phyloP scores from a whole-genome alignment of 1,140 invertebrate species.

The Ganaspis sp. region DNA sequence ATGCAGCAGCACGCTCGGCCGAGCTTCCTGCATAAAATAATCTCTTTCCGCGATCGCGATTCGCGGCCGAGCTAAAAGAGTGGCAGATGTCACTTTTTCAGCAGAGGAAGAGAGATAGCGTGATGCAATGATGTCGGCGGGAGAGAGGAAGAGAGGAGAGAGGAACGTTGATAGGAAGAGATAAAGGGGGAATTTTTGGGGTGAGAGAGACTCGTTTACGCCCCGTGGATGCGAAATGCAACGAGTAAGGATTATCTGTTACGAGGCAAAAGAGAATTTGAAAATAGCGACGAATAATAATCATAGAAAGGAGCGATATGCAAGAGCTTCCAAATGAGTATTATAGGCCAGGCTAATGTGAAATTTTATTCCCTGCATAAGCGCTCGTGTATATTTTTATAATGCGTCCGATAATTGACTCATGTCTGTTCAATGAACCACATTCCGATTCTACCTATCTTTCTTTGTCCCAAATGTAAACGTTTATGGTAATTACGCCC shows the following conservation, averaged over 20 bases:
- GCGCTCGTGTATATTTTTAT: constrained; percentile 19
- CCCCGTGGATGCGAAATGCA: constrained; percentile 21
- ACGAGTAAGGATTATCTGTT: constrained; percentile 26
- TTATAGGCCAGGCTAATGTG: constrained; percentile 1
- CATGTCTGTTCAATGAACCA: constrained; percentile 22
- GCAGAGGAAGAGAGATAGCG: constrained; percentile 28
- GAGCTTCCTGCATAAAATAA: constrained; percentile 63
- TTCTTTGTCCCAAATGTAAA: neutral
- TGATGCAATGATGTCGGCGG: neutral
- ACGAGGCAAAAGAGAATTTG: constrained; percentile 24
- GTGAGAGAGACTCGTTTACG: constrained; percentile 13
- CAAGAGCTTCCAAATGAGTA: constrained; percentile 19
- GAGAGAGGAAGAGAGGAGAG: constrained; percentile 18
- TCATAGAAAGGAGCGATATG: constrained; percentile 22
- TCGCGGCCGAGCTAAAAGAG: constrained; percentile 54
- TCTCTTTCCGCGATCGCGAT: constrained; percentile 59
- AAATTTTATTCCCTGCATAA: constrained; percentile 14
- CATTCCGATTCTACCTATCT: neutral
- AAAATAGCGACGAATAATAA: constrained; percentile 29
- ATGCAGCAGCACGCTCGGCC: constrained; percentile 56
- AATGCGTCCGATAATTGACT: constrained; percentile 18
- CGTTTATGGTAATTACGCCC: constrained; percentile 12
- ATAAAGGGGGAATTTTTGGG: neutral
- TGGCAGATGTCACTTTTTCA: constrained; percentile 58
- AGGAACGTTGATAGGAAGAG: constrained; percentile 17